Percentiles rank a stretch among this genome's conserved stretches.
phyloP scores from a whole-genome alignment of 2,797 vertebrate species.

The Sibirionetta formosa region DNA sequence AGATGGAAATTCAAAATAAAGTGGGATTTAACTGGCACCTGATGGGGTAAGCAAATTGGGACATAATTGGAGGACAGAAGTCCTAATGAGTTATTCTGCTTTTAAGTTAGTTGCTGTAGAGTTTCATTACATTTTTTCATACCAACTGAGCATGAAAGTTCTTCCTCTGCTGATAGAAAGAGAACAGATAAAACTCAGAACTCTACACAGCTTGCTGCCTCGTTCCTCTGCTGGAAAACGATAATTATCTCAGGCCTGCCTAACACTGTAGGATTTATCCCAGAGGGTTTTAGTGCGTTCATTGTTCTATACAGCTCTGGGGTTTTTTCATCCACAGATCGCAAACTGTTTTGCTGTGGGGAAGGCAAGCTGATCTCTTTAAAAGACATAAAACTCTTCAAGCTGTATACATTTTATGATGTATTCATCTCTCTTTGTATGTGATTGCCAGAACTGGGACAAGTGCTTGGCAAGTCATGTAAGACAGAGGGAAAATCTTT shows the following conservation, averaged over 20 bases:
- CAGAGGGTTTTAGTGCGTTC: neutral
- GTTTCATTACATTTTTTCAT: slow-evolving; percentile 29
- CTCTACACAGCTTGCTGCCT: neutral
- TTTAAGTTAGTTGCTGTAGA: slow-evolving; percentile 41
- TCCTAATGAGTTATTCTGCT: slow-evolving; percentile 41
- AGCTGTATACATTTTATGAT: neutral
- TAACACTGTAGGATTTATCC: slow-evolving; percentile 38
- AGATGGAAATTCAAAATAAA: slow-evolving; percentile 8
- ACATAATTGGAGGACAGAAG: slow-evolving; percentile 45
- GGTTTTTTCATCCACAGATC: neutral
- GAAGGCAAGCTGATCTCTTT: slow-evolving; percentile 13
- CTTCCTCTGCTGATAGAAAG: slow-evolving; percentile 14
- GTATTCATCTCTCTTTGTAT: neutral
- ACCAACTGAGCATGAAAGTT: slow-evolving; percentile 52
- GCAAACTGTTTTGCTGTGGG: slow-evolving; percentile 3
- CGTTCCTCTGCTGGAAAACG: slow-evolving; percentile 2
- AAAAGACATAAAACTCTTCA: slow-evolving; percentile 14
- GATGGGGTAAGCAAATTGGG: slow-evolving; percentile 15
- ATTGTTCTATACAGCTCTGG: slow-evolving; percentile 14
- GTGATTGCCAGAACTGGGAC: neutral
- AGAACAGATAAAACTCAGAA: slow-evolving; percentile 24
- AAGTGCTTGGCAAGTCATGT: neutral
- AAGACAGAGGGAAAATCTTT: neutral
- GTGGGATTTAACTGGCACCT: neutral
- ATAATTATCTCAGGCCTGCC: slow-evolving; percentile 53